Percentiles rank a stretch among this genome's conserved stretches.
Conservation (phyloP, 1,140 invertebrate genomes). For the Leptestheria dahalacensis region DNA sequence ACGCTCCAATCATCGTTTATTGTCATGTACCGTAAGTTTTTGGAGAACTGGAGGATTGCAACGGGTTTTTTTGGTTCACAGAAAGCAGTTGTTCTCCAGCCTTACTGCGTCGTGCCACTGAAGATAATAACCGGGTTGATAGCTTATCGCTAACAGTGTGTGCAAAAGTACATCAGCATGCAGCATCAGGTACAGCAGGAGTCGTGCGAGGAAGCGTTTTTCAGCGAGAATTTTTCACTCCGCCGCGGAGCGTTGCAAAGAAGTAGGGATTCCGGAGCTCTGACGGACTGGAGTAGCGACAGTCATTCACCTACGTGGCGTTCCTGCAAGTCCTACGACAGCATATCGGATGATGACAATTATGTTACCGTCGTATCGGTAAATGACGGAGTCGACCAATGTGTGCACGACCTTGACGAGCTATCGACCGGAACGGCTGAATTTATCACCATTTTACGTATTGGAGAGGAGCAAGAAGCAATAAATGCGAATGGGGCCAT, state of each 20-base stretch:
- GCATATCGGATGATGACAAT: constrained; percentile 26
- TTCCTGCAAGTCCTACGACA: constrained; percentile 4
- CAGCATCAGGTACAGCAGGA: background rate
- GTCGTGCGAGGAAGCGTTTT: background rate
- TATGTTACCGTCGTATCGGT: constrained; percentile 54
- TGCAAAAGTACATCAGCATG: background rate
- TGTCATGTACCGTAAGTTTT: too few relatives aligned
- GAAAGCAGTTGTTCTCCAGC: too few relatives aligned
- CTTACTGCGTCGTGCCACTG: too few relatives aligned
- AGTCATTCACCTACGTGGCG: constrained; percentile 16
- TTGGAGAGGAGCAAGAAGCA: constrained; percentile 29
- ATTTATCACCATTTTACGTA: constrained; percentile 35
- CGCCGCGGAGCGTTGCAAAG: constrained; percentile 17
- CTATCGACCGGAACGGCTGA: constrained; percentile 13
- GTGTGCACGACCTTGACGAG: background rate
- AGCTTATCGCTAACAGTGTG: background rate
- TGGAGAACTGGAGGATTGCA: too few relatives aligned
- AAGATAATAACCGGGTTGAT: background rate
- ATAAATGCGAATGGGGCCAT: constrained; percentile 21
- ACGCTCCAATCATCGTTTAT: too few relatives aligned
- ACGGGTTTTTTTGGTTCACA: too few relatives aligned
- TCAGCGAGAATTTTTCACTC: background rate
- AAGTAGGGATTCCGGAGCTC: constrained; percentile 25
- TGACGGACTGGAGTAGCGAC: constrained; percentile 24
- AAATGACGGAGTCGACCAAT: constrained; percentile 24